These are phyloP conservation scores for Sinentomon sp. DNA, from an alignment of 2,888 invertebrate genomes.

Conservation along the genomic window DNA sequence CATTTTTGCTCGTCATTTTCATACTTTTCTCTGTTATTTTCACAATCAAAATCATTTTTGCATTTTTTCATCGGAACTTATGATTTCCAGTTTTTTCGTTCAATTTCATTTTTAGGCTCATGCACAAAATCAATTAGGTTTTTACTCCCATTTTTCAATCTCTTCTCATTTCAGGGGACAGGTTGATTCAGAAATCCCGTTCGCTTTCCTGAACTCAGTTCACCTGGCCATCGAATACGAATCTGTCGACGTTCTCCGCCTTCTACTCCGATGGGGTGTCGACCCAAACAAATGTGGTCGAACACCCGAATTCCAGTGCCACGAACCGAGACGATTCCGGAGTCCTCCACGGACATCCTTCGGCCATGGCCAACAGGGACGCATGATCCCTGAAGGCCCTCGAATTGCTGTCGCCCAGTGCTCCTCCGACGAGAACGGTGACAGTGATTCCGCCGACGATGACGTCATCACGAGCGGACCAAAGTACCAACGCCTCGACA, in stretches of 20 bases:
- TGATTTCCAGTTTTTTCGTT: not conserved
- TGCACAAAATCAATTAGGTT: not conserved
- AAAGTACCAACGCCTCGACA: no score
- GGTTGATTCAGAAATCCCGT: conserved; percentile 20
- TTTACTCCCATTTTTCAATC: conserved; percentile 7
- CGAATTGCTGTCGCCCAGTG: no score
- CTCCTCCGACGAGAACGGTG: no score
- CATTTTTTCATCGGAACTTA: not conserved
- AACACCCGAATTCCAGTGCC: conserved; percentile 17
- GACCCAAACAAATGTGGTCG: conserved; percentile 28
- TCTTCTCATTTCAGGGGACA: conserved; percentile 18
- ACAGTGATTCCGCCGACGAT: conserved; percentile 15
- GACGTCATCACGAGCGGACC: no score
- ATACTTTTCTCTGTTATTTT: no score
- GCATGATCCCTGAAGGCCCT: no score
- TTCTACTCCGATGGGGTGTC: conserved; percentile 27
- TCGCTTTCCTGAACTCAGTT: conserved; percentile 26
- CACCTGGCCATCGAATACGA: conserved; percentile 30
- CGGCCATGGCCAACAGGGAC: no score
- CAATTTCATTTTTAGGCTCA: not conserved
- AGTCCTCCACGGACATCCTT: conserved; percentile 16
- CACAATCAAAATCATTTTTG: no score
- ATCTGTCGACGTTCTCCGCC: conserved; percentile 25
- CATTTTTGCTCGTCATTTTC: no score
- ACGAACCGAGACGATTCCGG: no score